A percentile compares a stretch with the other conserved stretches of the same genome.
These are phyloP conservation scores for Drosophila mimica DNA, from an alignment of 2,888 invertebrate genomes.

Conservation along the genomic window DNA sequence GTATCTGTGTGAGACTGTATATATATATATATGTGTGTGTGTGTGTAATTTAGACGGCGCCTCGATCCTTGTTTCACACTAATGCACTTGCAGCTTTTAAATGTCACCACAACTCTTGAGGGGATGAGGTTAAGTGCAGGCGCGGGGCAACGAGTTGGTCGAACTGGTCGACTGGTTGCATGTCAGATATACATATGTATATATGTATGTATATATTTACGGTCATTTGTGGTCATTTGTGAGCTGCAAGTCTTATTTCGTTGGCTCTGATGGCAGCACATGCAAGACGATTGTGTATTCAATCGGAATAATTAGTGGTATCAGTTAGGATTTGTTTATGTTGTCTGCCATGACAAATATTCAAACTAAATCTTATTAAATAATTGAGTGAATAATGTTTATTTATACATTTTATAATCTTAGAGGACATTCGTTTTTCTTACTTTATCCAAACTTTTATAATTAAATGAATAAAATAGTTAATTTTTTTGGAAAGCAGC, in stretches of 20 bases:
- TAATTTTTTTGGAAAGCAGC: background rate
- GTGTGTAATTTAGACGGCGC: slow-evolving; percentile 84
- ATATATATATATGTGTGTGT: slow-evolving; percentile 20
- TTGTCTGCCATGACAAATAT: slow-evolving; percentile 11
- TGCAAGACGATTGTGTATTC: slow-evolving; percentile 60
- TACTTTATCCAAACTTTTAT: background rate
- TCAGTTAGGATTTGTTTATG: slow-evolving; percentile 42
- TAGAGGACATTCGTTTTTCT: background rate
- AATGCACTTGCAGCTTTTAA: slow-evolving; percentile 81
- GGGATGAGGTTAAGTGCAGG: slow-evolving; percentile 45
- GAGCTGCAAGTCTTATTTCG: slow-evolving; percentile 46
- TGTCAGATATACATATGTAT: slow-evolving; percentile 25
- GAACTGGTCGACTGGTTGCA: slow-evolving; percentile 10
- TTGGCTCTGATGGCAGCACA: slow-evolving; percentile 32
- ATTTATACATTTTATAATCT: background rate
- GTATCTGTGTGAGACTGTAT: slow-evolving; percentile 17
- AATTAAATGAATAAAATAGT: background rate
- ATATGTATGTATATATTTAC: background rate
- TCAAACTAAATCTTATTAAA: slow-evolving; percentile 5
- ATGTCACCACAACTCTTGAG: slow-evolving; percentile 63
- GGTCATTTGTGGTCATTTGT: slow-evolving; percentile 36
- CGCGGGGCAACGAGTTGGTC: slow-evolving; percentile 16
- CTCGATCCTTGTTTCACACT: slow-evolving; percentile 82
- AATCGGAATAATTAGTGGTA: slow-evolving; percentile 70
- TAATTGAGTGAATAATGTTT: background rate